Conservation (phyloP, 2,888 invertebrate species). For the Ptychoptera albimana region DNA sequence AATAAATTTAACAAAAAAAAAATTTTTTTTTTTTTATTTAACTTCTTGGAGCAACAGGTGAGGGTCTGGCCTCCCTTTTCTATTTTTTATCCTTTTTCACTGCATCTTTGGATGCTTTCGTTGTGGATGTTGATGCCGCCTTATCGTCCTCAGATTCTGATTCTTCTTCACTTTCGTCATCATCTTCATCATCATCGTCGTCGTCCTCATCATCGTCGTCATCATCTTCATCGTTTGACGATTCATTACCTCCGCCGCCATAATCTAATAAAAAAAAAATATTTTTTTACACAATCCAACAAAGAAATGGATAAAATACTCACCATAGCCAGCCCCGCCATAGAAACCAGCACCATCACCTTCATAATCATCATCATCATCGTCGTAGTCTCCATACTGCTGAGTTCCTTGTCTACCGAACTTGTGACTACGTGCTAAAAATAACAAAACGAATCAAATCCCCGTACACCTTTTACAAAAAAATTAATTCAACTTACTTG, state of each 20-base stretch:
- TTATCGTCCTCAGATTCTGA: slow-evolving; percentile 28
- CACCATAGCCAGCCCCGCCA: slow-evolving; percentile 3
- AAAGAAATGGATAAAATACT: background rate
- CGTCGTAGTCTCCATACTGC: slow-evolving; percentile 39
- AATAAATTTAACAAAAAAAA: slow-evolving; percentile 1
- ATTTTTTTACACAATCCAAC: slow-evolving; percentile 15
- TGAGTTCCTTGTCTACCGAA: slow-evolving; percentile 62
- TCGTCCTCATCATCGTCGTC: slow-evolving; percentile 35
- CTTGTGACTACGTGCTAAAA: slow-evolving; percentile 65
- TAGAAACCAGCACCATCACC: slow-evolving; percentile 9
- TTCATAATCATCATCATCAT: slow-evolving; percentile 31
- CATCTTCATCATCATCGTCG: slow-evolving; percentile 34
- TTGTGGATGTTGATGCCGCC: background rate
- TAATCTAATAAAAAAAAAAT: too few species aligned
- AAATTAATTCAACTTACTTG: slow-evolving; percentile 43
- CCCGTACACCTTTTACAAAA: too few species aligned
- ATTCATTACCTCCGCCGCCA: slow-evolving; percentile 15
- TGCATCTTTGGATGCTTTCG: slow-evolving; percentile 11
- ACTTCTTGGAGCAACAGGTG: too few species aligned
- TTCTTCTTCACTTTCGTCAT: slow-evolving; percentile 25
- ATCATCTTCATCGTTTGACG: slow-evolving; percentile 33
- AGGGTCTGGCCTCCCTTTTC: too few species aligned
- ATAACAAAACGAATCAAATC: slow-evolving; percentile 8
- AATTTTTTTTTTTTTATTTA: too few species aligned
- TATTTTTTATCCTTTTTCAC: background rate